Evolutionary conservation across 2,888 invertebrate species (phyloP).

Genomic region (Eupithecia exiguata): DNA sequence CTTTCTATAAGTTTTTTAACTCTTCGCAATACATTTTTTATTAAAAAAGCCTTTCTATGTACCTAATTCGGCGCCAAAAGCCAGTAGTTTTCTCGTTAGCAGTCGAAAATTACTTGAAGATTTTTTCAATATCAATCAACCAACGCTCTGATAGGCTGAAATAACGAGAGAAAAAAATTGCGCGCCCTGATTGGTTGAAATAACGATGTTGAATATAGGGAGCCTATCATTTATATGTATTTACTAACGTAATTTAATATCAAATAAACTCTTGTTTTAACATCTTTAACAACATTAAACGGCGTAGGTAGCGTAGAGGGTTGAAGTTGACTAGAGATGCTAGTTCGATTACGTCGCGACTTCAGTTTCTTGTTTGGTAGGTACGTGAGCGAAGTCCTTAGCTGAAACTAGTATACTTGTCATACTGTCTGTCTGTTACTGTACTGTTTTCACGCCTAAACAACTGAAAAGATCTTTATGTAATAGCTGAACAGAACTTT

Average conservation of each 20-base stretch:
- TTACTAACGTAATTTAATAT: not conserved
- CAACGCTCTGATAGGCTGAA: constrained; percentile 29
- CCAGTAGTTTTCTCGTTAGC: not conserved
- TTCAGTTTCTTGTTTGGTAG: not conserved
- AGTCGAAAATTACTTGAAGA: constrained; percentile 7
- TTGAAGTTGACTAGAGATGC: not conserved
- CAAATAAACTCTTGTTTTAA: not conserved
- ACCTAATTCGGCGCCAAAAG: not conserved
- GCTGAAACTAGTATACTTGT: not conserved
- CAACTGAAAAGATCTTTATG: no score
- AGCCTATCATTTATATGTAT: not conserved
- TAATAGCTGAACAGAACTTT: no score
- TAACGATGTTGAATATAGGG: constrained; percentile 14
- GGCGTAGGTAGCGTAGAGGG: not conserved
- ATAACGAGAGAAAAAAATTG: constrained; percentile 20
- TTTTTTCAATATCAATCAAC: constrained; percentile 21
- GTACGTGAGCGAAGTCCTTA: not conserved
- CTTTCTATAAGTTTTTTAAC: not conserved
- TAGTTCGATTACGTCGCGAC: not conserved
- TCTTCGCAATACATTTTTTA: not conserved
- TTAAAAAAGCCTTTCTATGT: not conserved
- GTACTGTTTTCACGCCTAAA: no score
- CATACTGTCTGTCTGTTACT: no score
- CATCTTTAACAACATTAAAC: not conserved
- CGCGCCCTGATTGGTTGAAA: constrained; percentile 19